Percentiles rank a stretch among this genome's conserved stretches.
These are phyloP conservation scores for Araneus ventricosus DNA, from an alignment of 1,140 invertebrate species.

Conservation along the genomic window DNA sequence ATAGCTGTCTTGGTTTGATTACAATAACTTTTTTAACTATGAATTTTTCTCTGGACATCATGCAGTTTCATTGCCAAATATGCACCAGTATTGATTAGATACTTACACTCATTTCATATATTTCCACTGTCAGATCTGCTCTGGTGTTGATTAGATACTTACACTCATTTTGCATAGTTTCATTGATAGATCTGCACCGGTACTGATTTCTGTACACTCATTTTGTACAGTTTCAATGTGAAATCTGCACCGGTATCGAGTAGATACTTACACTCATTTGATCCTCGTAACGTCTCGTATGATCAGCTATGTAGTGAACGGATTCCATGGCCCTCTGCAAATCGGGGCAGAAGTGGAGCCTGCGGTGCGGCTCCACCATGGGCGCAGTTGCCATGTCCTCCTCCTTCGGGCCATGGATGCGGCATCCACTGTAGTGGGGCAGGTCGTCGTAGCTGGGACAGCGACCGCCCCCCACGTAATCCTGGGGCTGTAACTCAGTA, in stretches of 20 bases:
- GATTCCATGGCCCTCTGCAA: slow-evolving; percentile 75
- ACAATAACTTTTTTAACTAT: no score
- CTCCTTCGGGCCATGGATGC: slow-evolving; percentile 62
- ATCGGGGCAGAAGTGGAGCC: slow-evolving; percentile 75
- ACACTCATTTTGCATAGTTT: no score
- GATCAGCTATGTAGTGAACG: slow-evolving; percentile 76
- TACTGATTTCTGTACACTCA: no score
- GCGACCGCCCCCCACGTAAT: slow-evolving; percentile 46
- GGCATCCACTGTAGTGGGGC: slow-evolving; percentile 65
- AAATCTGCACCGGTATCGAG: not conserved
- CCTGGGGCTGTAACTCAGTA: slow-evolving; percentile 71
- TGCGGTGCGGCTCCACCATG: not conserved
- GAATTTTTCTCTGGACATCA: no score
- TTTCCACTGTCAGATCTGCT: no score
- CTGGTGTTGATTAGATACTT: no score
- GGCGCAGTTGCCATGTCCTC: slow-evolving; percentile 9
- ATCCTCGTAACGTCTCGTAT: slow-evolving; percentile 74
- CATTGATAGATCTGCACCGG: no score
- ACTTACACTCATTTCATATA: no score
- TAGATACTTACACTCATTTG: slow-evolving; percentile 75
- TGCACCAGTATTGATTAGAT: no score
- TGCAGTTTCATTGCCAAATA: no score
- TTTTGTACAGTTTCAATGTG: no score
- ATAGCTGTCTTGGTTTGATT: no score
- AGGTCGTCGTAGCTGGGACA: slow-evolving; percentile 73